Evolutionary conservation across 2,797 vertebrate genomes (phyloP), one percentile per base, ranked within the genome.

Genomic region (Centroberyx gerrardi): DNA sequence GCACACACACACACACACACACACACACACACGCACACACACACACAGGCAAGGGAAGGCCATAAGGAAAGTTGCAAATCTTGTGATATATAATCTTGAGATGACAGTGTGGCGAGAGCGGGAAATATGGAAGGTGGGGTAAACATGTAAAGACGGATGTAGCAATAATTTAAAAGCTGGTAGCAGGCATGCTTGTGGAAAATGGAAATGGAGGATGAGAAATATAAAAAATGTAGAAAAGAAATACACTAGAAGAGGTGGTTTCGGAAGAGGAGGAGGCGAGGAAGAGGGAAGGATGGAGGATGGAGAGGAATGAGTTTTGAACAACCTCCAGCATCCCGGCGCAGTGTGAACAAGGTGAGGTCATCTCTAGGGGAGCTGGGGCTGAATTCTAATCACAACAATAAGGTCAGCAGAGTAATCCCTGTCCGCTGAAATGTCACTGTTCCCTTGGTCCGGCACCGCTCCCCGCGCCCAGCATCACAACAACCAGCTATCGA

Each of bases 341-440:
- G 4, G 66, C 10, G 31, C 71, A 87, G 68, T 42, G 68, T 75
- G 82, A 88, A 79, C 84, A 90, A 90, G 80, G 85, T 89, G 87
- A 90, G 88, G 84, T 90, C 90, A 83, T 88, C 82, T 76, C 74
- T 75, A 40, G 42, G 62, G 80, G 71, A 85, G 70, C 69, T 49
- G 69, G 69, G 70, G 27, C 68, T 87, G 93, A 93, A 94, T 94
- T 92, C 85, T 91, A 94, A 93, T 92, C 84, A 90, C 81, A 87
- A 90, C 87, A 87, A 87, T 94, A 94, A 94, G 92, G 93, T 94
- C 92, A 93, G 55, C 60, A 15, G 80, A 88, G 91, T 91, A 91
- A 93, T 94, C 90, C 91, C 89, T 84, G 83, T 82, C 84, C 63
- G 61, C 81, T 48, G 72, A 92, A 93, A 92, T 93, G 91, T 89